Percentiles rank a stretch among this genome's conserved stretches.
phyloP scores from a whole-genome alignment of 2,113 vertebrate species.

The Oryctolagus cuniculus region DNA sequence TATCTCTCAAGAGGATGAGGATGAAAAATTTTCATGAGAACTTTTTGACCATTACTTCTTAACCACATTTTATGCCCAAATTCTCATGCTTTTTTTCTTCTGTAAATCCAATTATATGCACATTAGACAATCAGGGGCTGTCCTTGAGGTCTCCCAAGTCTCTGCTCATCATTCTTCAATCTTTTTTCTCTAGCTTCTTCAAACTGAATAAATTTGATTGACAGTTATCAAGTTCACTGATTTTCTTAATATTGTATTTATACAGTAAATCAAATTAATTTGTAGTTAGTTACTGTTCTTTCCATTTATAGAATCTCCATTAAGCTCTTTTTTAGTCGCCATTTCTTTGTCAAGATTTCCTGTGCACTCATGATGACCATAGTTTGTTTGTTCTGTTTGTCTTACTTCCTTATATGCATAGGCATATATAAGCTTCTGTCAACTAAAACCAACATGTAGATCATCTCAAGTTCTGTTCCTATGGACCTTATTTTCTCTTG shows the following conservation, averaged over 20 bases:
- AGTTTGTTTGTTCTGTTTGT: background rate
- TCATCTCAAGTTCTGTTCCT: background rate
- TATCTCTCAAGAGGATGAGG: too few relatives aligned
- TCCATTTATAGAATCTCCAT: conserved; percentile 7
- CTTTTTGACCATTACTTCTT: background rate
- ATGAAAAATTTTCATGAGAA: too few relatives aligned
- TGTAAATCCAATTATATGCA: background rate
- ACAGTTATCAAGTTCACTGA: background rate
- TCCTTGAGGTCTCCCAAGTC: background rate
- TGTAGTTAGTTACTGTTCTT: conserved; percentile 25
- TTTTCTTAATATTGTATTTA: background rate
- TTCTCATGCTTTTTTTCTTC: background rate
- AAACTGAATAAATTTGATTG: background rate
- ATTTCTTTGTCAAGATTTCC: conserved; percentile 14
- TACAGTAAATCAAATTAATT: background rate
- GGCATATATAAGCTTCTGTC: background rate
- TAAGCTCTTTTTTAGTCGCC: background rate
- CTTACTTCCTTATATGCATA: background rate
- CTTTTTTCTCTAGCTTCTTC: background rate
- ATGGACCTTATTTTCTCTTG: background rate
- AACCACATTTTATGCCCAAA: background rate
- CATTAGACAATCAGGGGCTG: background rate
- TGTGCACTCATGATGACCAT: background rate
- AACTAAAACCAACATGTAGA: background rate
- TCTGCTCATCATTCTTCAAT: background rate